These are phyloP conservation scores for Aphodius granarius DNA, from an alignment of 2,888 invertebrate genomes.

Conservation along the genomic window DNA sequence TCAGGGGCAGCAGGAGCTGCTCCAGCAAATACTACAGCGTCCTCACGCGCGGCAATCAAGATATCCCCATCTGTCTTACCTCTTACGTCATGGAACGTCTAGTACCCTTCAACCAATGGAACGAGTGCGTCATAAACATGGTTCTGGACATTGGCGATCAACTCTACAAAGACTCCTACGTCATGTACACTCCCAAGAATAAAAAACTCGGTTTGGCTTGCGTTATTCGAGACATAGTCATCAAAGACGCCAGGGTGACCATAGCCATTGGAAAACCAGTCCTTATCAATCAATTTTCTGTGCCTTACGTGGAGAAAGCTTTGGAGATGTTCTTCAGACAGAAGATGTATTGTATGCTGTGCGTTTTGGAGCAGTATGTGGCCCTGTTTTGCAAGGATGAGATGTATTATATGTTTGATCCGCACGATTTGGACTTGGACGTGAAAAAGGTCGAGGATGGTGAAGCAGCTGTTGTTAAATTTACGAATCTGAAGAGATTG, in stretches of 20 bases:
- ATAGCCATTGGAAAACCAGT: conserved; percentile 46
- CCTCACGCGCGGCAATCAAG: conserved; percentile 55
- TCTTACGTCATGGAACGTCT: conserved; percentile 60
- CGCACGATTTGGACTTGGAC: conserved; percentile 59
- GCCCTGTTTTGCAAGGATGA: conserved; percentile 58
- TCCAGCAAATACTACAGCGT: conserved; percentile 50
- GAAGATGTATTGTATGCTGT: conserved; percentile 59
- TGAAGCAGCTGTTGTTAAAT: conserved; percentile 33
- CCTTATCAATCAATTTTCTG: conserved; percentile 36
- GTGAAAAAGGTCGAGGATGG: conserved; percentile 44
- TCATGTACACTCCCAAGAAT: conserved; percentile 58
- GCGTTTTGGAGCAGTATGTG: conserved; percentile 57
- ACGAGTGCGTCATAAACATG: conserved; percentile 57
- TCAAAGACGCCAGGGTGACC: conserved; percentile 51
- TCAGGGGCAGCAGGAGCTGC: conserved; percentile 53
- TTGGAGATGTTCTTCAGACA: conserved; percentile 62
- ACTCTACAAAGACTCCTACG: conserved; percentile 62
- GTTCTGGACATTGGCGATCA: conserved; percentile 61
- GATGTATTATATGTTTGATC: conserved; percentile 65
- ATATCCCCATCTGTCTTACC: conserved; percentile 56
- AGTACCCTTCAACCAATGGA: conserved; percentile 60
- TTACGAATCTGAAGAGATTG: conserved; percentile 39
- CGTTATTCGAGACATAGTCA: conserved; percentile 59
- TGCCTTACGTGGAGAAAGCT: conserved; percentile 43
- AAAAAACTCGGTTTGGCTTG: conserved; percentile 46